Percentiles rank a stretch among this genome's conserved stretches.
Evolutionary conservation across 2,113 vertebrate genomes (phyloP).

Genomic region (Podarcis raffonei): DNA sequence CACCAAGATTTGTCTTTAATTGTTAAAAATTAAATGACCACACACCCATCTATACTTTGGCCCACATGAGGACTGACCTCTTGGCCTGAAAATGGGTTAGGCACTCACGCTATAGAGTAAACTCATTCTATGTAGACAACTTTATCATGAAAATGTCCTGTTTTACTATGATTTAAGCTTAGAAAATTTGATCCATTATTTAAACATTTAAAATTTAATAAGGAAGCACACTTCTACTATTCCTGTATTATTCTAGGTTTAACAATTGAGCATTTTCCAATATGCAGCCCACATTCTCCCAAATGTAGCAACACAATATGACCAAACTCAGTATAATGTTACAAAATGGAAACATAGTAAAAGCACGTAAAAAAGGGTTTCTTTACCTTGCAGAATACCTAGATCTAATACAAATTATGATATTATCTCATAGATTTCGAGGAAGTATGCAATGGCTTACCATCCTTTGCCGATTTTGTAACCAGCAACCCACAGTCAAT

Average conservation of each 20-base stretch:
- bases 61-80: no score
- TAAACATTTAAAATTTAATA: not conserved
- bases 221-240: not conserved
- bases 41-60: no score
- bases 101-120: not conserved
- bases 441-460: constrained; percentile 63
- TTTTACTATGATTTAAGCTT: not conserved
- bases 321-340: accelerated
- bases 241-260: not conserved
- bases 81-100: no score
- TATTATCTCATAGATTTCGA: accelerated
- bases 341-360: not conserved
- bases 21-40: no score
- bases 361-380: not conserved
- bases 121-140: not conserved
- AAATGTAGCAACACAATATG: not conserved
- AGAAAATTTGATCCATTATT: not conserved
- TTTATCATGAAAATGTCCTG: not conserved
- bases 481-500: constrained; percentile 94
- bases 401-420: accelerated
- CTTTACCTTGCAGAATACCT: accelerated
- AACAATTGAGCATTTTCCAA: not conserved
- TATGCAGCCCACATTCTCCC: no score
- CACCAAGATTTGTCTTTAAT: no score
- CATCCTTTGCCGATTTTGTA: constrained; percentile 88